phyloP scores from a whole-genome alignment of 2,888 invertebrate species.

The Caenorhabditis sp. region DNA sequence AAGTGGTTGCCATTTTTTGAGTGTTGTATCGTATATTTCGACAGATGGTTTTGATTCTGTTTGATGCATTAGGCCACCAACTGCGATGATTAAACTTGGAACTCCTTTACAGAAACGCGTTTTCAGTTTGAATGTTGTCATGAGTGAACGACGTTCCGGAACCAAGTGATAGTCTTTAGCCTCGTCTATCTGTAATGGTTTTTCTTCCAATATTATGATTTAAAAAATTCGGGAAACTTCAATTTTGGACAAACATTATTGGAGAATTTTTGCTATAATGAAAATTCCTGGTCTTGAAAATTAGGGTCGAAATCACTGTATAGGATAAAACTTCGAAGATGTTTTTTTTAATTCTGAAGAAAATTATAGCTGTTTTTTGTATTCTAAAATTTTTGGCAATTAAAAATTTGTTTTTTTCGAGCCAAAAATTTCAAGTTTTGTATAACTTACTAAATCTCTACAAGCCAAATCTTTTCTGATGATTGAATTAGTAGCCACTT shows the following conservation, averaged over 20 bases:
- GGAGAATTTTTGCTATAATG: no score
- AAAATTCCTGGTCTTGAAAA: no score
- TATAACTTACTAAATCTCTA: slow-evolving; percentile 52
- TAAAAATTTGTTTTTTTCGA: no score
- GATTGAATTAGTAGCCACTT: slow-evolving; percentile 72
- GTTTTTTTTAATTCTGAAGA: no score
- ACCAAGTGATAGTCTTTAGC: slow-evolving; percentile 87
- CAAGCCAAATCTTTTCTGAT: slow-evolving; percentile 77
- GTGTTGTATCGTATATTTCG: slow-evolving; percentile 82
- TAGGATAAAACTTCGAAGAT: no score
- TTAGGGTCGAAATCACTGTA: no score
- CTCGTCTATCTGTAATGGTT: slow-evolving; percentile 83
- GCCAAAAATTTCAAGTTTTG: no score
- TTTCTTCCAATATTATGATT: no score
- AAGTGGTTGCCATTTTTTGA: slow-evolving; percentile 79
- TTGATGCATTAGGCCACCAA: slow-evolving; percentile 80
- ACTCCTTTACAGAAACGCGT: slow-evolving; percentile 78
- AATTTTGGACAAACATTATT: no score
- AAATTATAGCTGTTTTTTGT: no score
- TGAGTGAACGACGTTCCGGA: slow-evolving; percentile 82
- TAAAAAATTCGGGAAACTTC: no score
- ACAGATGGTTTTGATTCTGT: slow-evolving; percentile 80
- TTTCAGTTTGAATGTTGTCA: slow-evolving; percentile 79
- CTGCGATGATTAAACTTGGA: slow-evolving; percentile 71
- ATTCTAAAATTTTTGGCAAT: no score